Evolutionary conservation across 2,797 vertebrate species (phyloP), one percentile per base, ranked within the genome.

Genomic region (Podarcis lilfordi): DNA sequence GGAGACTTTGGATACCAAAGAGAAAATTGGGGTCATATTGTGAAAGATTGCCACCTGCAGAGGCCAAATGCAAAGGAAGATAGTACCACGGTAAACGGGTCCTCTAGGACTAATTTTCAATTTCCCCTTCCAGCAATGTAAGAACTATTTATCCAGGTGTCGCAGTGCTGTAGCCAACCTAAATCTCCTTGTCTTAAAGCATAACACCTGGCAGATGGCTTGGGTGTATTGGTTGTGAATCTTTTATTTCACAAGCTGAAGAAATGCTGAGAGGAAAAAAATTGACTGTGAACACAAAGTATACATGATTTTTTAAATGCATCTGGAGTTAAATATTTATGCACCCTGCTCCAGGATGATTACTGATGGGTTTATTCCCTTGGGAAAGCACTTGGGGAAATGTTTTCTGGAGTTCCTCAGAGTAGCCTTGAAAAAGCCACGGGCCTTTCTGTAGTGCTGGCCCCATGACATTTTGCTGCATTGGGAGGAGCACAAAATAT

Each of bases 11-110:
- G 80, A 59, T 81, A 91, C 1, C 2, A 11, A 87, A 92, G 69
- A 72, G 88, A 93, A 94, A 93, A 88, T 35, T 85, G 81, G 80
- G 87, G 91, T 92, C 86, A 80, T 17, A 19, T 1, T 91, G 82
- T 66, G 71, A 89, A 80, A 77, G 87, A 94, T 90, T 80, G 69
- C 84, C 83, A 90, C 91, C 91, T 35, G 85, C 82, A 80, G 84
- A 90, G 90, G 83, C 89, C 85, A 82, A 86, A 69, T 0, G 55
- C 80, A 74, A 29, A 87, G 35, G 87, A 89, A 89, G 80, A 84
- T 45, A 13, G 35, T 29, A 27, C 0, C 0, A 86, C 64, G 35
- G 69, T 2, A 92, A 87, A 69, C 32, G 79, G 90, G 45, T 40
- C 87, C 88, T 3, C 50, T 10, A 95, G 86, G 83, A 90, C 80